Conservation (phyloP, 2,888 invertebrate species). For the Periphyllus acericola region DNA sequence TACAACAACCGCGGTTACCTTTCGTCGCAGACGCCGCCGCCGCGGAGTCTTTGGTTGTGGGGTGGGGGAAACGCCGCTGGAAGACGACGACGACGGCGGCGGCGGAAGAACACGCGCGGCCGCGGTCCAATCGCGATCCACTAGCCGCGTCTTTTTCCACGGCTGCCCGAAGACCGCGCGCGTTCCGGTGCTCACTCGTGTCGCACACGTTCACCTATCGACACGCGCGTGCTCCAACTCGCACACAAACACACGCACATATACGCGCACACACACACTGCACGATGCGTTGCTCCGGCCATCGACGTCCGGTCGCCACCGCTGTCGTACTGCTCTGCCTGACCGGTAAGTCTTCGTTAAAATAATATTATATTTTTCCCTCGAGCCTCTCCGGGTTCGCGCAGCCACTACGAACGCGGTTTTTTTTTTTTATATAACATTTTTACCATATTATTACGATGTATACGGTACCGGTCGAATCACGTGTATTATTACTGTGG, state of each 20-base stretch:
- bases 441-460: no score
- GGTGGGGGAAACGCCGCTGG: not conserved
- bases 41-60: not conserved
- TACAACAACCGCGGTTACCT: no score
- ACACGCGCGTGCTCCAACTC: not conserved
- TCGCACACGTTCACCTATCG: constrained; percentile 47
- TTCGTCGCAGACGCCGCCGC: not conserved
- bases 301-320: not conserved
- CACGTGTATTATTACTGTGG: no score
- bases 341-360: constrained; percentile 35
- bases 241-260: not conserved
- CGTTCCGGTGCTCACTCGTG: constrained; percentile 42
- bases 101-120: not conserved
- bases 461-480: no score
- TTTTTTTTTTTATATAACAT: no score
- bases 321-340: constrained; percentile 2
- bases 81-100: not conserved
- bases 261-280: not conserved
- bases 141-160: not conserved
- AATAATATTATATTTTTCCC: not conserved
- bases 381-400: no score
- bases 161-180: not conserved
- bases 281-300: constrained; percentile 22
- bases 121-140: constrained; percentile 20
- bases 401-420: no score